Base-by-base conservation (phyloP, 2,888 invertebrate genomes). In the Drosophila putrida region DNA sequence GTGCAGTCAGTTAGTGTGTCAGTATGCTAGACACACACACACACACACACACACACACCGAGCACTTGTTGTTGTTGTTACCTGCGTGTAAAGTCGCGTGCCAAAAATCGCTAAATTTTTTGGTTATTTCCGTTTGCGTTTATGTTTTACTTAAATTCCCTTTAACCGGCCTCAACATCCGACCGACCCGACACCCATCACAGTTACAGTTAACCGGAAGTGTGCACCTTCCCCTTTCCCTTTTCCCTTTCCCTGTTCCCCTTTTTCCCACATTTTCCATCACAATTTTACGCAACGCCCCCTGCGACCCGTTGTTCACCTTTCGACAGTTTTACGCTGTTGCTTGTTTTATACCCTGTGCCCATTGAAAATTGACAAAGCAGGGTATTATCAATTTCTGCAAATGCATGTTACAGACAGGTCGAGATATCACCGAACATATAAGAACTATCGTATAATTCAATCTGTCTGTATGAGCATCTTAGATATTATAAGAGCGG, bases 141-240 rank as follows among this genome's bases (percentile, higher is more conserved):
- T 89, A 85, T 84, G 89, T 84, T 85, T 89, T 83, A 89, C 84
- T 88, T 87, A 82, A 84, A 84, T 85, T 85, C 77, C 74, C 77
- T 76, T 81, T 84, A 83, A 82, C 84, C 86, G 78, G 82, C 86
- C 86, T 80, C 88, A 83, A 86, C 86, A 78, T 82, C 80, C 88
- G 82, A 68, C 71, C 78, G 46, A 60, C 51, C 55, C 74, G 66
- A 59, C 55, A 51, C 15, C 47, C 66, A 62, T 41, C 60, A 64
- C 60, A 43, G 44, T 57, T 15, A 61, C 66, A 54, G 47, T 43
- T 50, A 62, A 60, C 36, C 69, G 78, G 74, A 78, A 74, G 69
- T 50, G 15, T 39, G 27, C 58, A 41, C 15, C 13, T 4, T 5
- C 5, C 41, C 41, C 9, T 1, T 4, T 1, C 31, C 47, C 33